These are phyloP conservation scores for Sebastes variabilis DNA, from an alignment of 2,797 vertebrate genomes.

Conservation along the genomic window DNA sequence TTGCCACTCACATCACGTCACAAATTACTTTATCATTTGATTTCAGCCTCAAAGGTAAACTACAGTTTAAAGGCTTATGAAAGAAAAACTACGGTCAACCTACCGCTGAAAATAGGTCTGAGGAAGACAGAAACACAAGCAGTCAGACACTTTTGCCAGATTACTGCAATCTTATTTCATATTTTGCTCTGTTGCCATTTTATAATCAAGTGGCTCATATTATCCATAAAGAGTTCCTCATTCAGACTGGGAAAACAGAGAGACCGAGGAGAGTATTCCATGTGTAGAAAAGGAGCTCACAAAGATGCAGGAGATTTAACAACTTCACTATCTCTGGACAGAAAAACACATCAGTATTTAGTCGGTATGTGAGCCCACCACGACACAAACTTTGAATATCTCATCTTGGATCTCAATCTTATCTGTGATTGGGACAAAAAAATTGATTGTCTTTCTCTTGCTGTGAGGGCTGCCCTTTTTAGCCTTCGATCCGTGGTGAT, in stretches of 20 bases:
- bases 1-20: neutral
- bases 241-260: neutral
- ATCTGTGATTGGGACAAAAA: constrained; percentile 48
- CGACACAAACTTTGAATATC: constrained; percentile 36
- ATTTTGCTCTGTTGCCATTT: neutral
- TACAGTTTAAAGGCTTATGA: neutral
- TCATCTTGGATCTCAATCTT: constrained; percentile 56
- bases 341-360: constrained; percentile 18
- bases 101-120: neutral
- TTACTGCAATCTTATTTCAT: neutral
- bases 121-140: neutral
- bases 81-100: neutral
- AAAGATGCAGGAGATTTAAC: constrained; percentile 11
- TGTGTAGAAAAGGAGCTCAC: neutral
- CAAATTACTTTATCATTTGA: neutral
- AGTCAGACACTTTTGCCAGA: neutral
- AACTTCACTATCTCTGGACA: neutral
- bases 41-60: neutral
- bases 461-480: constrained; percentile 69
- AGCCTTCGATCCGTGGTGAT: constrained; percentile 57
- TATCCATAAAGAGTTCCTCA: neutral
- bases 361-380: constrained; percentile 1
- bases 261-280: neutral
- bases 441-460: constrained; percentile 65
- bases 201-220: neutral